phyloP scores from a whole-genome alignment of 2,113 vertebrate species.

The Odocoileus virginianus region DNA sequence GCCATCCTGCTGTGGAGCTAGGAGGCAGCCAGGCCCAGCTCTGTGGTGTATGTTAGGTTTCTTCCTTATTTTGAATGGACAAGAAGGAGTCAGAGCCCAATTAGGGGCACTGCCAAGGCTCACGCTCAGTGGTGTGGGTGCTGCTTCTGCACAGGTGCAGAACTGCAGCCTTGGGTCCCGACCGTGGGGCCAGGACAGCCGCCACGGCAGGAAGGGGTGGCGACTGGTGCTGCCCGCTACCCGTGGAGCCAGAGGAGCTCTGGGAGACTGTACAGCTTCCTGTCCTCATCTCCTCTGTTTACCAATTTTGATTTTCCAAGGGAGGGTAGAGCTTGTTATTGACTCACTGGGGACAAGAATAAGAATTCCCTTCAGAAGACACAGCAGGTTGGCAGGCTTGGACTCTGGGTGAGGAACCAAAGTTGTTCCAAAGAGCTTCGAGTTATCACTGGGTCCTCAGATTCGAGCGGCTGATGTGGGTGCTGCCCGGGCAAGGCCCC shows the following conservation, averaged over 20 bases:
- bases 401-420: too few species aligned
- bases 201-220: rapidly evolving
- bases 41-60: background rate
- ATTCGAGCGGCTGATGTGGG: background rate
- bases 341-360: background rate
- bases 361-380: background rate
- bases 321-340: background rate
- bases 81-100: background rate
- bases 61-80: background rate
- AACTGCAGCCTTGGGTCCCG: background rate
- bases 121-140: rapidly evolving
- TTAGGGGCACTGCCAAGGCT: background rate
- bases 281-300: background rate
- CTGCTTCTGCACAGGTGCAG: background rate
- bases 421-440: background rate
- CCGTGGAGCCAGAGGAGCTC: too few species aligned
- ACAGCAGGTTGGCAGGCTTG: background rate
- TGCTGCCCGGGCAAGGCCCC: too few species aligned
- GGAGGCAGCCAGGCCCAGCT: too few species aligned
- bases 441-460: too few species aligned
- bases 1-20: background rate
- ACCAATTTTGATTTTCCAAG: background rate
- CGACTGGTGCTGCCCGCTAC: rapidly evolving
- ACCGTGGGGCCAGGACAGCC: background rate
- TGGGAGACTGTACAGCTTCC: background rate